Percentiles rank a stretch among this genome's conserved stretches.
Evolutionary conservation across 2,888 invertebrate species (phyloP).

Genomic region (Tinea semifulvella): DNA sequence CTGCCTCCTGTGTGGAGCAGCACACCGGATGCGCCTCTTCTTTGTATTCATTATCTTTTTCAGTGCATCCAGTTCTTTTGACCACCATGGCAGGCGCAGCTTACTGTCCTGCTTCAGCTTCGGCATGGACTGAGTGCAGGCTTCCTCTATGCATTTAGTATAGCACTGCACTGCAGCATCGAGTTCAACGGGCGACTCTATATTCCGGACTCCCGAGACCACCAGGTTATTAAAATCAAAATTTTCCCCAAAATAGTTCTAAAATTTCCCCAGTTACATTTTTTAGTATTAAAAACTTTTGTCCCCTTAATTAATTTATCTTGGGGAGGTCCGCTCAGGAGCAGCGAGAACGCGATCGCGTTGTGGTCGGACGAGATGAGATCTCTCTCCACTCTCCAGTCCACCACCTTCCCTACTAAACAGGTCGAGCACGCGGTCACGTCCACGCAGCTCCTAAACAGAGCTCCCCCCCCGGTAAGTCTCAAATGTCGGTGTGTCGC

Average conservation of each 20-base stretch:
- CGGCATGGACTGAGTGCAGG: background rate
- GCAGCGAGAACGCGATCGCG: slow-evolving; percentile 1
- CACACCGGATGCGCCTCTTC: slow-evolving; percentile 13
- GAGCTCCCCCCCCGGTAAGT: background rate
- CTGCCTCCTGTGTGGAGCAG: background rate
- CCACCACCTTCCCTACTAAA: slow-evolving; percentile 18
- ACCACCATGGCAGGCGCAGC: slow-evolving; percentile 14
- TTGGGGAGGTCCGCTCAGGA: background rate
- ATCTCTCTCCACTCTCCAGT: slow-evolving; percentile 20
- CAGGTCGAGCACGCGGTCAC: background rate
- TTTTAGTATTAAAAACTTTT: slow-evolving; percentile 7
- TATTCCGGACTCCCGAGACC: background rate
- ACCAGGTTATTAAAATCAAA: background rate
- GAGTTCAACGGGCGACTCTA: background rate
- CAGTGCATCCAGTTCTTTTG: background rate
- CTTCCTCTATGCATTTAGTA: background rate
- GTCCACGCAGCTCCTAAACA: background rate
- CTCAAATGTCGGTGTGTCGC: slow-evolving; percentile 18
- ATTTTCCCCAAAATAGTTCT: background rate
- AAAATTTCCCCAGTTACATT: slow-evolving; percentile 1
- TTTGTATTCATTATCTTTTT: slow-evolving; percentile 3
- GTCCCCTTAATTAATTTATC: background rate
- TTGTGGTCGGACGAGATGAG: slow-evolving; percentile 13
- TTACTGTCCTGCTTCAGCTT: background rate
- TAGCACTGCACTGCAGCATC: background rate